A percentile compares a stretch with the other conserved stretches of the same genome.
Conservation (phyloP, 2,888 invertebrate genomes). For the Leptopilina myrica region DNA sequence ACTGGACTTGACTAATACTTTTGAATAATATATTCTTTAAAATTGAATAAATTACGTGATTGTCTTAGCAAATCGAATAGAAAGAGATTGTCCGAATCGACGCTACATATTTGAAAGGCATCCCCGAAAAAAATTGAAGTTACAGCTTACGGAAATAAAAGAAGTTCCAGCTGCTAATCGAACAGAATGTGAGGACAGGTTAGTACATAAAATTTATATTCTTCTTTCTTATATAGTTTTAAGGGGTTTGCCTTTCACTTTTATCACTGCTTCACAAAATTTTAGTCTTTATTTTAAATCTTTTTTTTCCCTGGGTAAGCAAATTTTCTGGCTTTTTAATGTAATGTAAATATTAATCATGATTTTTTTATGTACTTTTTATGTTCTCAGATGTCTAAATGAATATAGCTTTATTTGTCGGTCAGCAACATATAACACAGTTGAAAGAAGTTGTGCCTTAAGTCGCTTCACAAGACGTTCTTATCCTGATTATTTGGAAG, state of each 20-base stretch:
- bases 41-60: background rate
- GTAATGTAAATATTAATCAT: no score
- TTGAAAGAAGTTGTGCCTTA: constrained; percentile 87
- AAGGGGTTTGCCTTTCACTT: no score
- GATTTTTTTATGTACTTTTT: background rate
- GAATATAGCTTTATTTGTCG: constrained; percentile 93
- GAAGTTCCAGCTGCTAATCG: constrained; percentile 91
- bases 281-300: no score
- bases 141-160: constrained; percentile 88
- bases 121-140: constrained; percentile 88
- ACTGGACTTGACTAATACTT: no score
- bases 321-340: no score
- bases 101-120: constrained; percentile 93
- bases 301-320: no score
- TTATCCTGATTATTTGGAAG: constrained; percentile 89
- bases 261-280: no score
- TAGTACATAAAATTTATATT: constrained; percentile 36
- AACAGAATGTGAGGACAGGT: constrained; percentile 92
- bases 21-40: background rate
- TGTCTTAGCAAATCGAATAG: constrained; percentile 86
- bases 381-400: constrained; percentile 83
- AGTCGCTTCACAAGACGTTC: constrained; percentile 91
- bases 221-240: background rate
- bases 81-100: constrained; percentile 92
- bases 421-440: constrained; percentile 89